Conservation (phyloP, 2,797 vertebrate genomes). For the Nasua narica region DNA sequence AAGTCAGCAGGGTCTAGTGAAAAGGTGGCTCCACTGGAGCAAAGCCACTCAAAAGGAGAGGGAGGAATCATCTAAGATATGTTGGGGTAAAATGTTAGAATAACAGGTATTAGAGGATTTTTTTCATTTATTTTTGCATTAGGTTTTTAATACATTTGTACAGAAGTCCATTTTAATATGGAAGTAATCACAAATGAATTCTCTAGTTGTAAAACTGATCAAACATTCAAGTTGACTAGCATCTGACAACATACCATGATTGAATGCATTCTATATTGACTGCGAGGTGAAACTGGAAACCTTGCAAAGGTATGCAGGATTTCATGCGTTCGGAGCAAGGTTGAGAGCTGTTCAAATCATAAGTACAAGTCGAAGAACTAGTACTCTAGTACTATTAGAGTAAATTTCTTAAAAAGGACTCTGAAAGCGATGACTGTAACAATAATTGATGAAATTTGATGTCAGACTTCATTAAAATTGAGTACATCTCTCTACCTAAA, state of each 20-base stretch:
- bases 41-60: background rate
- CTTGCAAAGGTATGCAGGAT: background rate
- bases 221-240: background rate
- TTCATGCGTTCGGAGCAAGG: background rate
- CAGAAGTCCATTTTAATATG: background rate
- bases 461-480: conserved; percentile 11
- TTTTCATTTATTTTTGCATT: background rate
- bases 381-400: background rate
- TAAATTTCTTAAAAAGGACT: background rate
- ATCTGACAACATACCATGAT: background rate
- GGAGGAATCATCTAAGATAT: background rate
- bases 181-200: background rate
- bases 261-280: background rate
- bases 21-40: background rate
- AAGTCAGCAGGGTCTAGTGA: background rate
- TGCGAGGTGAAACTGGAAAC: background rate
- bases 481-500: background rate
- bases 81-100: background rate
- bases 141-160: background rate
- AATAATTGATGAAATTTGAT: background rate
- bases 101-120: background rate
- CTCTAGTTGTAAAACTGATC: background rate
- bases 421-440: background rate
- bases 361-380: background rate
- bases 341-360: background rate